Evolutionary conservation across 2,888 invertebrate genomes (phyloP).

Genomic region (Zhuqinia jingwanae): DNA sequence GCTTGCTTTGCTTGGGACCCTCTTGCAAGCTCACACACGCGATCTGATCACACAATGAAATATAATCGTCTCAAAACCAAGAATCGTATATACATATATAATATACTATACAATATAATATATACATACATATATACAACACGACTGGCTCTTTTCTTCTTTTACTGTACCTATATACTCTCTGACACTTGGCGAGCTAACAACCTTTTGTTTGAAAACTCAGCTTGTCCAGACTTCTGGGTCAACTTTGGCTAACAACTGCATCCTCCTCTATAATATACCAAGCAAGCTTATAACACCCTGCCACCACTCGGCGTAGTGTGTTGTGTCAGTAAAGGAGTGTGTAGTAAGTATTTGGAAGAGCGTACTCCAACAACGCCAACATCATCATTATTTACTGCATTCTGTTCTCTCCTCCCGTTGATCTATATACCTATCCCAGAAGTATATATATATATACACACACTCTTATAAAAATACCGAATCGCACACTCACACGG

Average conservation of each 20-base stretch:
- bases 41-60: slow-evolving; percentile 4
- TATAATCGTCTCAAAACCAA: background rate
- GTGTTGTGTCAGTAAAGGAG: slow-evolving; percentile 45
- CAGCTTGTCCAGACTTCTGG: slow-evolving; percentile 72
- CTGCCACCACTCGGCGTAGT: no score
- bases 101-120: slow-evolving; percentile 24
- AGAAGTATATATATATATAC: background rate
- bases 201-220: slow-evolving; percentile 69
- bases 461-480: background rate
- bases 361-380: slow-evolving; percentile 26
- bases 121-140: no score
- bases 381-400: slow-evolving; percentile 45
- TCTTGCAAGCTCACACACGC: slow-evolving; percentile 29
- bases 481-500: slow-evolving; percentile 21
- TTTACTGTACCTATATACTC: slow-evolving; percentile 32
- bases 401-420: slow-evolving; percentile 29
- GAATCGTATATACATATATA: no score
- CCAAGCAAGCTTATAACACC: no score
- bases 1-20: slow-evolving; percentile 5
- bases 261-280: slow-evolving; percentile 37
- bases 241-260: slow-evolving; percentile 68
- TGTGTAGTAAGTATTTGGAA: background rate
- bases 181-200: slow-evolving; percentile 71
- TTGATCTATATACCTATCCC: no score
- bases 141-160: slow-evolving; percentile 24